phyloP scores from a whole-genome alignment of 2,888 invertebrate species.

The Oligia fasciuncula region DNA sequence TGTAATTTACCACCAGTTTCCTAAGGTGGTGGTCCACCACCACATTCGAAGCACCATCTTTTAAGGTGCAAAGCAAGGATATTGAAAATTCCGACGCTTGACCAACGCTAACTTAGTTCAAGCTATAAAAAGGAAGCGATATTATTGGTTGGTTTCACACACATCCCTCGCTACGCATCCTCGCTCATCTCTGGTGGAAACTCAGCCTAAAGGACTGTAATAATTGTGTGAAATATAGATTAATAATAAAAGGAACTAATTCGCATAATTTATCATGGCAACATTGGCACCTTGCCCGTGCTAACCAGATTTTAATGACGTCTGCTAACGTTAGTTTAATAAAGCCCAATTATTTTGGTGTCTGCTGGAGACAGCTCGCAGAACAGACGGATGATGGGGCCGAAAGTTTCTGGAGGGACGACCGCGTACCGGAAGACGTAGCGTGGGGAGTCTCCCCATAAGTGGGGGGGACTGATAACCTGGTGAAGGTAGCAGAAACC shows the following conservation, averaged over 20 bases:
- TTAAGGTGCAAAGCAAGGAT: neutral
- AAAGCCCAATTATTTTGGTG: neutral
- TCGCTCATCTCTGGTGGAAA: no score
- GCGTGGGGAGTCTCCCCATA: no score
- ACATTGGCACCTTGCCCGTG: neutral
- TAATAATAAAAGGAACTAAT: neutral
- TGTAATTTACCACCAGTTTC: neutral
- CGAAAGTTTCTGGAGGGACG: neutral
- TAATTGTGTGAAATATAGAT: neutral
- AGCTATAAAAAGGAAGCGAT: no score
- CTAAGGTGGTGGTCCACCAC: no score
- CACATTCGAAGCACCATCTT: neutral
- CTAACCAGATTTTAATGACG: neutral
- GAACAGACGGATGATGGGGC: neutral
- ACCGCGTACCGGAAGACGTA: neutral
- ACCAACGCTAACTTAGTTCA: no score
- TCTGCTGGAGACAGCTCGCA: slow-evolving; percentile 1
- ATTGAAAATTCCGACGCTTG: neutral
- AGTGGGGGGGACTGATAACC: no score
- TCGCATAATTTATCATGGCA: neutral
- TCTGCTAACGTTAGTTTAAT: slow-evolving; percentile 17
- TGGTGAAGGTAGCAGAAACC: neutral
- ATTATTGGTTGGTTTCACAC: no score
- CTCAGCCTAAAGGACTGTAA: neutral
- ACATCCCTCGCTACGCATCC: no score